Conservation (phyloP, 2,888 invertebrate genomes). For the Linnaemya tessellans region DNA sequence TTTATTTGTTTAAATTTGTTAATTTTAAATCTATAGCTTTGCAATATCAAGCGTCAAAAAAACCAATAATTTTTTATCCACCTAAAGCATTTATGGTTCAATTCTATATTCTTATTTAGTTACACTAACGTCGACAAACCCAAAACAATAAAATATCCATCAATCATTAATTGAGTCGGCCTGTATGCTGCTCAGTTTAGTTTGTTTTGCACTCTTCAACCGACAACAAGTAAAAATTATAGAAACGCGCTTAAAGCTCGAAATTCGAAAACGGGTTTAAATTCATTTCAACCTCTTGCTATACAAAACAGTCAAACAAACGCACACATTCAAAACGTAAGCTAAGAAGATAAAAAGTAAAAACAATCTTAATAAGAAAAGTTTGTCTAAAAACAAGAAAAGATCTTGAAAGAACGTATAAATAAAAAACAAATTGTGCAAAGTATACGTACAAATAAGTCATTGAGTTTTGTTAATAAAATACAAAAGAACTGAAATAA, state of each 20-base stretch:
- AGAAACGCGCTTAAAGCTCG: conserved; percentile 56
- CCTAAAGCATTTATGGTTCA: conserved; percentile 34
- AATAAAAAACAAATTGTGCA: conserved; percentile 30
- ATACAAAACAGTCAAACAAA: conserved; percentile 29
- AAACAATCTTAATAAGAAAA: conserved; percentile 58
- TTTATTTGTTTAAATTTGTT: background rate
- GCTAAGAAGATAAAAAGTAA: conserved; percentile 48
- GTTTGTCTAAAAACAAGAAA: conserved; percentile 53
- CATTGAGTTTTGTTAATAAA: conserved; percentile 15
- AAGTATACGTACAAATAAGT: conserved; percentile 4
- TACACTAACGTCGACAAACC: conserved; percentile 27
- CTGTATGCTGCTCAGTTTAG: conserved; percentile 63
- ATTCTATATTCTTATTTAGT: conserved; percentile 45
- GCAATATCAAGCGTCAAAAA: no score
- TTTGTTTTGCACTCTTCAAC: conserved; percentile 66
- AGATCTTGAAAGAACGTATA: conserved; percentile 39
- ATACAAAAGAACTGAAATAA: conserved; percentile 12
- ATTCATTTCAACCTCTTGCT: conserved; percentile 39
- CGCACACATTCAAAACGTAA: conserved; percentile 43
- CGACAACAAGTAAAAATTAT: conserved; percentile 60
- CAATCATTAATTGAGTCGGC: conserved; percentile 48
- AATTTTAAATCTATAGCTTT: no score
- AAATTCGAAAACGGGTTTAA: conserved; percentile 68
- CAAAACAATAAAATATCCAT: conserved; percentile 32
- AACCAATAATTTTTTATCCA: background rate